A percentile compares a stretch with the other conserved stretches of the same genome.
phyloP scores from a whole-genome alignment of 2,888 invertebrate species.

The Oligia latruncula region DNA sequence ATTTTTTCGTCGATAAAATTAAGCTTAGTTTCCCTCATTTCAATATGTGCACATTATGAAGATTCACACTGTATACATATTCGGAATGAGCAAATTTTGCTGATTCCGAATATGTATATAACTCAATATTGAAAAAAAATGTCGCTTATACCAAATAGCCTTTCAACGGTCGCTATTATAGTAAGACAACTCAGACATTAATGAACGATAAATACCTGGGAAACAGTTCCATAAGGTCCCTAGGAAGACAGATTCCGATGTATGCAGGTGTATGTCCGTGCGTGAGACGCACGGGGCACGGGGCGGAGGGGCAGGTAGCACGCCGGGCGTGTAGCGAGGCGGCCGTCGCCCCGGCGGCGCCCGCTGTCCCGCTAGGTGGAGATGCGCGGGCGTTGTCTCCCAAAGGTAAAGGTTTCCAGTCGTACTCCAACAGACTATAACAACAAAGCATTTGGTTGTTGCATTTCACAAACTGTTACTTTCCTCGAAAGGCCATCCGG shows the following conservation, averaged over 20 bases:
- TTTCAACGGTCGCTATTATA: too few relatives aligned
- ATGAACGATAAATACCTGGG: slow-evolving; percentile 80
- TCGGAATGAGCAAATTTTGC: too few relatives aligned
- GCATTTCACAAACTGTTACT: too few relatives aligned
- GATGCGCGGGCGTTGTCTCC: slow-evolving; percentile 63
- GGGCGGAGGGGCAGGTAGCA: slow-evolving; percentile 45
- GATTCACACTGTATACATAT: too few relatives aligned
- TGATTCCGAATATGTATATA: too few relatives aligned
- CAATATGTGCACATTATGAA: too few relatives aligned
- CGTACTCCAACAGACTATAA: slow-evolving; percentile 84
- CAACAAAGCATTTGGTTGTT: background rate
- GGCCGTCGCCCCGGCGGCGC: slow-evolving; percentile 19
- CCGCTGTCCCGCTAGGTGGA: slow-evolving; percentile 20
- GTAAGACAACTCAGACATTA: background rate
- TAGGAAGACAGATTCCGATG: slow-evolving; percentile 94
- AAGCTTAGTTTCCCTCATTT: too few relatives aligned
- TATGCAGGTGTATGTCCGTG: slow-evolving; percentile 82
- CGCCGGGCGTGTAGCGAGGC: slow-evolving; percentile 53
- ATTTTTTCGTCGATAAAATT: too few relatives aligned
- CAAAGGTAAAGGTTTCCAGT: slow-evolving; percentile 85
- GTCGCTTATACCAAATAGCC: too few relatives aligned
- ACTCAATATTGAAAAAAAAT: too few relatives aligned
- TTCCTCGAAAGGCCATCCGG: background rate
- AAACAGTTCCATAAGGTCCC: slow-evolving; percentile 92
- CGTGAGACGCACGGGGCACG: slow-evolving; percentile 43